Evolutionary conservation across 1,140 invertebrate genomes (phyloP), one percentile per base, ranked within the genome.

Genomic region (Lepidotrigona ventralis): DNA sequence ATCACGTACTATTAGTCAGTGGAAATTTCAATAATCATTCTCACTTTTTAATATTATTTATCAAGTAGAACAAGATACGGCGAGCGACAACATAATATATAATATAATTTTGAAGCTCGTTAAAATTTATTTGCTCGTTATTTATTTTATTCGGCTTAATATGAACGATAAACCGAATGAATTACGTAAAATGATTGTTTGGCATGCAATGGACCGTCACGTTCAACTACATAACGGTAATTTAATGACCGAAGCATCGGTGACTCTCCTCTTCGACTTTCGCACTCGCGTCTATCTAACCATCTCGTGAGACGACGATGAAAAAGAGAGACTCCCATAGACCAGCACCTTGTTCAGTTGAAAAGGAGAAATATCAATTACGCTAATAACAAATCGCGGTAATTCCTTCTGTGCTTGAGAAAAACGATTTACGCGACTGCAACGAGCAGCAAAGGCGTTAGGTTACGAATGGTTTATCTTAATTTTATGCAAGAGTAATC

Each of bases 151-250:
- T 33, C 58, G 33, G 58, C 53, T 79, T 68, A 68, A 83, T 83
- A 77, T 69, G 77, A 79, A 39, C 58, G 76, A 83, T 83, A 83
- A 73, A 69, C 33, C 69, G 56, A 73, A 73, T 58, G 69, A 73
- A 79, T 83, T 68, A 73, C 82, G 69, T 79, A 79, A 72, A 83
- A 83, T 73, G 82, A 83, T 83, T 83, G 82, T 83, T 73, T 54
- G 82, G 51, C 82, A 79, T n/a, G 77, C 77, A 68, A 79, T 72
- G 77, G 53, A 79, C 66, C 56, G 64, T 73, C 68, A 66, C 77
- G 68, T 79, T 73, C 77, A 46, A 29, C 64, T 75, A 70, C 74
- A 17, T 83, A 83, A 83, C 81, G 81, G 75, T 83, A 78, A 71
- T 70, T 78, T 83, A 78, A 83, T 54, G 75, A 83, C 21, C 51